phyloP scores from a whole-genome alignment of 2,797 vertebrate species.

The Naso thynnoides region DNA sequence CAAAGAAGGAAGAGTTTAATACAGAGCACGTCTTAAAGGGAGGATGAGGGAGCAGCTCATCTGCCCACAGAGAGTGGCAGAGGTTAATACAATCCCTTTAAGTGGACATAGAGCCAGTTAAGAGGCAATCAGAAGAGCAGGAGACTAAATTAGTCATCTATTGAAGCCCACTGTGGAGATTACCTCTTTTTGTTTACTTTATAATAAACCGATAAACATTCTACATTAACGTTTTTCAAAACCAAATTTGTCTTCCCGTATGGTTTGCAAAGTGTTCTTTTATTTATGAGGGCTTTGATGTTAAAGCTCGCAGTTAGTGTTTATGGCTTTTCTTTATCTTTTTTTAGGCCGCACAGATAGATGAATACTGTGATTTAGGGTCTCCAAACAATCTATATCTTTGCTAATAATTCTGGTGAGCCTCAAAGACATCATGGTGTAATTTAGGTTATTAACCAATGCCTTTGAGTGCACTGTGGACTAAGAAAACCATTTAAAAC shows the following conservation, averaged over 20 bases:
- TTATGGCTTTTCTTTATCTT: background rate
- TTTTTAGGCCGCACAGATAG: slow-evolving; percentile 9
- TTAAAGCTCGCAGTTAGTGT: slow-evolving; percentile 4
- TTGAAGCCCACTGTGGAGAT: slow-evolving; percentile 18
- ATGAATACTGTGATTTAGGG: slow-evolving; percentile 2
- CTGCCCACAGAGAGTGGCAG: slow-evolving; percentile 65
- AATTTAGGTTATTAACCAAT: background rate
- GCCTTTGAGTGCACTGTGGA: background rate
- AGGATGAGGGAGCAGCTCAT: slow-evolving; percentile 60
- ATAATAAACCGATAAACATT: slow-evolving; percentile 29
- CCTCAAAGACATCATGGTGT: background rate
- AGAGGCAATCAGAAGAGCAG: slow-evolving; percentile 61
- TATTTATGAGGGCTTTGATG: slow-evolving; percentile 20
- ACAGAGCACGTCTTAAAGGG: slow-evolving; percentile 67
- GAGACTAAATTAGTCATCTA: slow-evolving; percentile 51
- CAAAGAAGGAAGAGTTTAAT: slow-evolving; percentile 78
- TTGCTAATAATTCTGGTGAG: slow-evolving; percentile 11
- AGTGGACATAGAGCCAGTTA: slow-evolving; percentile 72
- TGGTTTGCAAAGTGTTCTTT: slow-evolving; percentile 3
- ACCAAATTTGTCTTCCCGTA: slow-evolving; percentile 9
- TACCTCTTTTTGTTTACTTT: slow-evolving; percentile 34
- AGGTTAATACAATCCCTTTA: slow-evolving; percentile 79
- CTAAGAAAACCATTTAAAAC: slow-evolving; percentile 6
- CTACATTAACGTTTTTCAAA: background rate
- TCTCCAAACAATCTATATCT: background rate